Base-by-base conservation (phyloP, 2,888 invertebrate genomes). In the Dascillus cervinus region DNA sequence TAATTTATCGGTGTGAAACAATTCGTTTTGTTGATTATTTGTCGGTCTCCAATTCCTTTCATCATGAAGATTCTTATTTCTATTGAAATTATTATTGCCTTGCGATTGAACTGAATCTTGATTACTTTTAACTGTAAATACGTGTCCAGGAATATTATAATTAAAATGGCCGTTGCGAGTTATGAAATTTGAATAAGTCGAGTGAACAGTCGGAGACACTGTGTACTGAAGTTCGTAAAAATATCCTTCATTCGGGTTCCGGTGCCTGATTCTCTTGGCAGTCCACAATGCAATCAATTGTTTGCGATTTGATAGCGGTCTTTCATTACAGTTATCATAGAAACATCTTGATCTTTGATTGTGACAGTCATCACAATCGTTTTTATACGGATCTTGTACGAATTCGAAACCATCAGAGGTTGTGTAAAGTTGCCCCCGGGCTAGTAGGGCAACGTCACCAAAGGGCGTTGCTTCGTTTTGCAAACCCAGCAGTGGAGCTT, bases 181-280 rank as follows among this genome's bases (percentile, higher is more conserved):
- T n/a, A 56, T 40, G 26, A 50, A 53, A n/a, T 41, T 47, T 11
- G 44, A 42, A 10, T 34, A 37, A 15, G 63, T 55, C 29, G 60
- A 55, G 31, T 64, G 63, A 34, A 63, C 66, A n/a, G 70, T 64
- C 2, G 73, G 70, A 30, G 75, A 73, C 4, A 82, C 72, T 3
- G 75, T 78, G 50, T 79, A 80, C 50, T 79, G 79, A 40, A 81
- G 60, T 58, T 82, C 82, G 50, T 77, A 81, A 59, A 64, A 19
- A 60, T 64, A 66, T 44, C 67, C 62, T 53, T 69, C 56, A 37
- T 62, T 49, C 1, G 59, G 56, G 46, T 77, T 75, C 32, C 75
- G 68, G 55, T 82, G 82, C 22, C 80, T 64, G 29, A 79, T 72
- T 29, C 80, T 70, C 58, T 78, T 79, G 3, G 82, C 78, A 1